Evolutionary conservation across 2,797 vertebrate species (phyloP).

Genomic region (Lagocephalus sceleratus): DNA sequence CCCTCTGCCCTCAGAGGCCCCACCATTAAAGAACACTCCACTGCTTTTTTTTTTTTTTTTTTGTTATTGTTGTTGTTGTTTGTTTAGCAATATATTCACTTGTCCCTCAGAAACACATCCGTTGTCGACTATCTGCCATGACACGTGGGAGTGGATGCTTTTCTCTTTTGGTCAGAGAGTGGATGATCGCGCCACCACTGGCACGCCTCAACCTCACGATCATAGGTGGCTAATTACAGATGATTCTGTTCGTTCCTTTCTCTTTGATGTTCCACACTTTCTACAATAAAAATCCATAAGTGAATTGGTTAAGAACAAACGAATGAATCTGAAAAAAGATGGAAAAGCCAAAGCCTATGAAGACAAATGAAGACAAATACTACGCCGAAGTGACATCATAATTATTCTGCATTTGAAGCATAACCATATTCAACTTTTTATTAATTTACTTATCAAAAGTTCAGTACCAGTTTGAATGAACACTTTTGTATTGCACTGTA

Average conservation of each 20-base stretch:
- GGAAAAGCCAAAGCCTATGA: slow-evolving; percentile 89
- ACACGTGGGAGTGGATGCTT: slow-evolving; percentile 40
- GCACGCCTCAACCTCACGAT: slow-evolving; percentile 77
- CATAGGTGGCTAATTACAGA: slow-evolving; percentile 79
- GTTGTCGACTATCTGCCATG: slow-evolving; percentile 41
- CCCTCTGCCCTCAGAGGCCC: slow-evolving; percentile 52
- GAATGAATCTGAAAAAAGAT: slow-evolving; percentile 45
- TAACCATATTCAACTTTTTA: slow-evolving; percentile 83
- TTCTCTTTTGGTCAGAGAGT: slow-evolving; percentile 46
- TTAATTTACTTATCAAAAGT: slow-evolving; percentile 84
- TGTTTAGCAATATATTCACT: slow-evolving; percentile 54
- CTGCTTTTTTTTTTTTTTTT: slow-evolving; percentile 48
- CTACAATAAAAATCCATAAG: slow-evolving; percentile 81
- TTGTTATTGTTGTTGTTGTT: slow-evolving; percentile 24
- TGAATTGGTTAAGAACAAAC: slow-evolving; percentile 66
- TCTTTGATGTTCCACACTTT: slow-evolving; percentile 88
- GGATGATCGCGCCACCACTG: slow-evolving; percentile 52
- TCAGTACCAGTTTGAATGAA: slow-evolving; percentile 85
- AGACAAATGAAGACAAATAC: slow-evolving; percentile 81
- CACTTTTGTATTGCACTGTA: slow-evolving; percentile 90
- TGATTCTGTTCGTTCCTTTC: slow-evolving; percentile 87
- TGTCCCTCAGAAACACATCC: slow-evolving; percentile 64
- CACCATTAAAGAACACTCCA: slow-evolving; percentile 69
- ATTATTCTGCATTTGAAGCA: slow-evolving; percentile 81
- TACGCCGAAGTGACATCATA: slow-evolving; percentile 65